A percentile compares a stretch with the other conserved stretches of the same genome.
These are phyloP conservation scores for Euzophera pinguis DNA, from an alignment of 2,888 invertebrate genomes.

Conservation along the genomic window DNA sequence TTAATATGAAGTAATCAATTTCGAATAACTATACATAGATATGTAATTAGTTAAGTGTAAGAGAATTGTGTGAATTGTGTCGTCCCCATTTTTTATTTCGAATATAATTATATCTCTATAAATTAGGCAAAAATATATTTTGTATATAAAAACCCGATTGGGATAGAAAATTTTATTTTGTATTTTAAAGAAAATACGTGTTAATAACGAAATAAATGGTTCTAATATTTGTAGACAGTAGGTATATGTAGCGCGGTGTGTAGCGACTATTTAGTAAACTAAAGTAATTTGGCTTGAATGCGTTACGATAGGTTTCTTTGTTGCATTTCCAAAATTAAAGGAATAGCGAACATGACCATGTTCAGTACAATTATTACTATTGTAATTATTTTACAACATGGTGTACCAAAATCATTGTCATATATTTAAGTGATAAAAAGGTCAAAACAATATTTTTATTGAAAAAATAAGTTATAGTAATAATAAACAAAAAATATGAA, in stretches of 20 bases:
- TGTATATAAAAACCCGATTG: slow-evolving; percentile 43
- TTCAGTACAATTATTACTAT: not conserved
- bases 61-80: slow-evolving; percentile 30
- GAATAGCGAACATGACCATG: not conserved
- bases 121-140: slow-evolving; percentile 49
- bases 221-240: slow-evolving; percentile 46
- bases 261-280: not conserved
- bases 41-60: not conserved
- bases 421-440: too few species aligned
- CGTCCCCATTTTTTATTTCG: slow-evolving; percentile 36
- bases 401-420: too few species aligned
- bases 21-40: not conserved
- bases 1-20: not conserved
- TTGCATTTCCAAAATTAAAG: not conserved
- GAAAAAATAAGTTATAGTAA: too few species aligned
- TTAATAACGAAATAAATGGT: slow-evolving; percentile 43
- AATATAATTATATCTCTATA: slow-evolving; percentile 46
- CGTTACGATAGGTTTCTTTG: not conserved
- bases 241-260: slow-evolving; percentile 19
- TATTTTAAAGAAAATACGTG: slow-evolving; percentile 38
- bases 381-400: not conserved
- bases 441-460: too few species aligned
- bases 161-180: slow-evolving; percentile 39
- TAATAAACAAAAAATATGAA: too few species aligned
- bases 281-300: not conserved